Base-by-base conservation (phyloP, 2,797 vertebrate genomes). In the Notolepis coatsorum region DNA sequence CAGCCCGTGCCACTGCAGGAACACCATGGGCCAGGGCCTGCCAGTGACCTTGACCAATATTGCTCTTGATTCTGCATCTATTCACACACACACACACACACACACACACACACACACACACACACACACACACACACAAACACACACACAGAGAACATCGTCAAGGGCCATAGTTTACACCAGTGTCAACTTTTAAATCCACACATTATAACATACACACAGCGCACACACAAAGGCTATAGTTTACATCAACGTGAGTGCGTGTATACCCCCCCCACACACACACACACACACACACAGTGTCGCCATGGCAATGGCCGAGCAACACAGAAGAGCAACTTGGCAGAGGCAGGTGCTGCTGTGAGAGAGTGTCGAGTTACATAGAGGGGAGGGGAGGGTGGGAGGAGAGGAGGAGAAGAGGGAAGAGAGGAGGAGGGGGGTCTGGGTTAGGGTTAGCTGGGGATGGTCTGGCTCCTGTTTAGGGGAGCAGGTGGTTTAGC, bases 251-350 rank as follows among this genome's bases (percentile, higher is more conserved):
- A 81, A 13, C 3, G 33, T 58, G 57, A 84, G 61, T 71, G 62
- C 78, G 75, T 23, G 62, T 76, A 73, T 68, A 58, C 8, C 3
- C 66, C 68, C 55, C 49, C 55, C n/a, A n/a, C n/a, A n/a, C n/a
- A n/a, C n/a, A n/a, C n/a, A n/a, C n/a, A n/a, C n/a, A n/a, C n/a
- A 92, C 91, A 93, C 90, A 91, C 81, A 31, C 56, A 79, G 69
- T 89, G 95, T 96, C 94, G 89, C 95, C 94, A 95, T 97, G 93
- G 95, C 93, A 97, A 97, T 92, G 53, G 84, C 82, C 91, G 75
- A 95, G 93, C 95, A 96, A 95, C 94, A 97, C 87, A 93, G 89
- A 59, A 89, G 95, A 96, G 94, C 95, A 95, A 94, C 90, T 94
- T 94, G 93, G 90, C 92, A 87, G 90, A 88, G 86, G 84, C 86